Base-by-base conservation (phyloP, 2,888 invertebrate genomes). In the Dicyrtomina minuta region DNA sequence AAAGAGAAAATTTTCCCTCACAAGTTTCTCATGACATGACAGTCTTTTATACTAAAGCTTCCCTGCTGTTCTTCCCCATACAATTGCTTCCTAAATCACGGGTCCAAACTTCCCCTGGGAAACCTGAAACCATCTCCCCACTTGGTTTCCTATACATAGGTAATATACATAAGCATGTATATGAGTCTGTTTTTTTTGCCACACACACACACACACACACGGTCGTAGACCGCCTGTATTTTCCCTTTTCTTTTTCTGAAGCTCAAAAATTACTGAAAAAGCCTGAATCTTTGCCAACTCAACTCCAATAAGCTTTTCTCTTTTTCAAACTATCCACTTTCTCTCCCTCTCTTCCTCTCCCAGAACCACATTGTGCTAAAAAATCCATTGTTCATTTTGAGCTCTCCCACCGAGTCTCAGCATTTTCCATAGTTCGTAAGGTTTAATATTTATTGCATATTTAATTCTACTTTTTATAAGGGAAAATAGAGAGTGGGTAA, bases 241-340 rank as follows among this genome's bases (percentile, higher is more conserved):
- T 44, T 20, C 60, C 44, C 24, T 53, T 33, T 41, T n/a, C 10
- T 59, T 59, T 39, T 26, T 13, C 26, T n/a, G n/a, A n/a, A n/a
- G 44, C 60, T 60, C 20, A 5, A 44, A 60, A 60, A 60, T 60
- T 60, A 60, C 44, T 0, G 26, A 60, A 41, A 43, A 24, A 53
- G 55, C 20, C 22, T 53, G 65, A 65, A 65, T 65, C 55, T 20
- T 65, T 65, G 65, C 65, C 65, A 65, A 65, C 41, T 65, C 27
- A 5, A 26, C 10, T 62, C 62, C 46, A 55, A 55, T 65, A 65
- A 51, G 65, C 41, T 55, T 65, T 33, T 55, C 55, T 41, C 33
- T 53, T 64, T 39, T 27, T 51, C 39, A 55, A 39, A 51, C 33
- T 17, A 53, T 33, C 15, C 27, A 27, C 27, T 27, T 53, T 53